Evolutionary conservation across 2,888 invertebrate species (phyloP).

Genomic region (Papilio gigon): DNA sequence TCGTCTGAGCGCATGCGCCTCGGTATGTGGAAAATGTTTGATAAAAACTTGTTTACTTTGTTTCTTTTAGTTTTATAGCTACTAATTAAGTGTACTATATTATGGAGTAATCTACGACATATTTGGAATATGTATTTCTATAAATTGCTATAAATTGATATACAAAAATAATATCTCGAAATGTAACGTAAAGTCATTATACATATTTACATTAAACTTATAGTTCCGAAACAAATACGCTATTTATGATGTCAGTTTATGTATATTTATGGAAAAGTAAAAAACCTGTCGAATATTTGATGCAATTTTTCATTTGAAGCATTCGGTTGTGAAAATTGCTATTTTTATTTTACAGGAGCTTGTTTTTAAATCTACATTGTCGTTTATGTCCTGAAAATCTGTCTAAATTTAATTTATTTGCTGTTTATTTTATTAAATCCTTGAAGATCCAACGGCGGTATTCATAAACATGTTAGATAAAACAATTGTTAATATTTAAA

Average conservation of each 20-base stretch:
- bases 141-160: background rate
- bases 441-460: no score
- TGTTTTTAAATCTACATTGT: no score
- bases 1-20: background rate
- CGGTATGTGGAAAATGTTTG: conserved; percentile 9
- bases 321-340: background rate
- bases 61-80: background rate
- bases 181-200: no score
- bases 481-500: conserved; percentile 13
- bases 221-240: no score
- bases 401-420: no score
- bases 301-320: background rate
- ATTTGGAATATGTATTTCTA: background rate
- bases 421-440: no score
- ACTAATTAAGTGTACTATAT: background rate
- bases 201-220: no score
- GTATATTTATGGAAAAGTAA: no score
- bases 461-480: background rate
- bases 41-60: background rate
- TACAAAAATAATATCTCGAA: background rate
- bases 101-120: background rate
- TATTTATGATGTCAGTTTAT: no score
- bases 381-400: no score
- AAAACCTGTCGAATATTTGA: no score
- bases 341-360: background rate